Evolutionary conservation across 2,113 vertebrate species (phyloP), one percentile per base, ranked within the genome.

Genomic region (Phylloscopus trochilus): DNA sequence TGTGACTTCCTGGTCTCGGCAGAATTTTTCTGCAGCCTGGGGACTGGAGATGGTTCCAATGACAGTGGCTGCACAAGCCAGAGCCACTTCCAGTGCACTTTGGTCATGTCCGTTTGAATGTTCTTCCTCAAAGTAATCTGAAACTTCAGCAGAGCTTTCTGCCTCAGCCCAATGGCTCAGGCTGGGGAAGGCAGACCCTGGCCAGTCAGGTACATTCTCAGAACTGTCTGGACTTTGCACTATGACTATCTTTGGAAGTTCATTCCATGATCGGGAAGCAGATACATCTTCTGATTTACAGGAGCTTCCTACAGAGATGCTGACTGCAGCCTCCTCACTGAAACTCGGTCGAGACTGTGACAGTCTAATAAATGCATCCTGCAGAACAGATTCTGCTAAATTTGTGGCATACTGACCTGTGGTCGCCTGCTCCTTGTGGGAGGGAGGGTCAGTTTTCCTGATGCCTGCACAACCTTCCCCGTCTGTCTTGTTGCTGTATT

Each of bases 181-280:
- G 64, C 63, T 96, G 60, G 98, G 90, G n/a, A 96, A 87, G 55
- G 97, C 96, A 67, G 96, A 77, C 17, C 97, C 98, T 20, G 97
- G 95, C 98, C 98, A 99, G 60, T 99, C 99, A 30, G 97, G 82
- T 10, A 89, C 22, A 4, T 96, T 98, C 10, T 99, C 98, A n/a
- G 97, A 97, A 46, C 96, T 98, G 51, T 99, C 99, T 10, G 99
- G 99, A 88, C 99, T 99, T 94, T 99, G 99, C 58, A 99, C 98
- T 79, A 99, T 99, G 80, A 99, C 98, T 1, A 99, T 99, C 98
- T 99, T 99, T 22, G 99, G 99, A 52, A 99, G 99, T 72, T 99
- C 98, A 62, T 99, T 99, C 98, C 98, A 99, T 0, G 98, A 97
- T 22, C 88, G 98, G 78, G 98, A 84, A 44, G 68, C 95, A 90